These are phyloP conservation scores for Stenopsyche tienmushanensis DNA, from an alignment of 1,140 invertebrate species.

Conservation along the genomic window DNA sequence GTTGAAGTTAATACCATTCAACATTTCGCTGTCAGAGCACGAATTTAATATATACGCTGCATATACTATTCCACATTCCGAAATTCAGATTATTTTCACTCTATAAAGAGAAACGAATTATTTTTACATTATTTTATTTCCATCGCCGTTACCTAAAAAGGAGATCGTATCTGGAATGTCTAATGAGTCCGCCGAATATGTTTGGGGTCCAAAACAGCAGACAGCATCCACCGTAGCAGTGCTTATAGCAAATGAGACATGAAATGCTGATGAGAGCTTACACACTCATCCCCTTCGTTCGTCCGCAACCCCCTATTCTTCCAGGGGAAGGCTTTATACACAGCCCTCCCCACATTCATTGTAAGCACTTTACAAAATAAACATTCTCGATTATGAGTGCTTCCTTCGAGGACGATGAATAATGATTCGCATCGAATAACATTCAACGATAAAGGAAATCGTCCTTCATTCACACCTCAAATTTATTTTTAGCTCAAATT, in stretches of 20 bases:
- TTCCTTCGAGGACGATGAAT: conserved; percentile 15
- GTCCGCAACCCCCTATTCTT: neutral
- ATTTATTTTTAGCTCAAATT: conserved; percentile 18
- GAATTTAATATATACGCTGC: too few species aligned
- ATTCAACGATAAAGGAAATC: conserved; percentile 6
- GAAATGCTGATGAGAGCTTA: conserved; percentile 21
- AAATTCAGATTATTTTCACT: too few species aligned
- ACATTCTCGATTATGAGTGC: conserved; percentile 28
- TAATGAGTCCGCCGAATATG: neutral
- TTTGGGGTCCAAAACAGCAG: neutral
- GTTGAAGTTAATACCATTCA: too few species aligned
- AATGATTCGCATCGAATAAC: conserved; percentile 20
- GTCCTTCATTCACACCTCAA: conserved; percentile 12
- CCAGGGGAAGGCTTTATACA: neutral
- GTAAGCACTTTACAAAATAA: conserved; percentile 29
- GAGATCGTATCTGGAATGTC: too few species aligned
- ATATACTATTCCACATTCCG: too few species aligned
- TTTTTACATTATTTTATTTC: too few species aligned
- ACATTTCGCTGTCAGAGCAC: too few species aligned
- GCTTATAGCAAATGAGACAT: conserved; percentile 14
- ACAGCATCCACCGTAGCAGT: neutral
- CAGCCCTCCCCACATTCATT: neutral
- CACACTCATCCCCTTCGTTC: neutral
- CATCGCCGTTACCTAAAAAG: too few species aligned
- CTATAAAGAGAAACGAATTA: too few species aligned